Percentiles rank a stretch among this genome's conserved stretches.
Conservation (phyloP, 2,113 vertebrate species). For the Edolisoma coerulescens region DNA sequence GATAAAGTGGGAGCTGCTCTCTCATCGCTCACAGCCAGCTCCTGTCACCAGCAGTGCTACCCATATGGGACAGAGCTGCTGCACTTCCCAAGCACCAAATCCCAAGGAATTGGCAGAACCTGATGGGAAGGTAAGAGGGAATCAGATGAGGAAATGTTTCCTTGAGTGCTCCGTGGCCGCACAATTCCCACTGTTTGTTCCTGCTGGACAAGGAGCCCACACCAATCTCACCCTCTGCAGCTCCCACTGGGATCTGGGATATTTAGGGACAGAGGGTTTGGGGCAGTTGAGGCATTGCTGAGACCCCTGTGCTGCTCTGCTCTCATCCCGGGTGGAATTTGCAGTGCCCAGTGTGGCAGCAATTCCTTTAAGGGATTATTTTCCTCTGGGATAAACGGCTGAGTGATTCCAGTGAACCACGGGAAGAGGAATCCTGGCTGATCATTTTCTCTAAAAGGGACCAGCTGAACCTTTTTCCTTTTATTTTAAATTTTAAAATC, state of each 20-base stretch:
- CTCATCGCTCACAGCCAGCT: background rate
- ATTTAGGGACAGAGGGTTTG: background rate
- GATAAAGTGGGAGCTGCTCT: background rate
- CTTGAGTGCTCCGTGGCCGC: background rate
- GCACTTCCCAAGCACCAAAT: background rate
- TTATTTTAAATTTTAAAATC: no score
- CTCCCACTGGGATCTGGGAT: background rate
- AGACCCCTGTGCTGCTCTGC: background rate
- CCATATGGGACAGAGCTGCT: background rate
- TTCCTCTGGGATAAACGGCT: background rate
- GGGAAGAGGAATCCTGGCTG: background rate
- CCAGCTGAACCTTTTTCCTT: background rate
- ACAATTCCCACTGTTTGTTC: background rate
- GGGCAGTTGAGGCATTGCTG: background rate
- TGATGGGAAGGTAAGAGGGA: background rate
- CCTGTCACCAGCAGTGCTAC: background rate
- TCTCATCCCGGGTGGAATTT: background rate
- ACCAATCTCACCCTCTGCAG: background rate
- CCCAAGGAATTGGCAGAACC: background rate
- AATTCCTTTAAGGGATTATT: background rate
- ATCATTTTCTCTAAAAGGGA: background rate
- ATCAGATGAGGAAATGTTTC: background rate
- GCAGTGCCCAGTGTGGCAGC: accelerated
- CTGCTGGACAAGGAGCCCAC: background rate
- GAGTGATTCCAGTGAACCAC: background rate